Conservation (phyloP, 2,888 invertebrate genomes). For the Pilophorus perplexus region DNA sequence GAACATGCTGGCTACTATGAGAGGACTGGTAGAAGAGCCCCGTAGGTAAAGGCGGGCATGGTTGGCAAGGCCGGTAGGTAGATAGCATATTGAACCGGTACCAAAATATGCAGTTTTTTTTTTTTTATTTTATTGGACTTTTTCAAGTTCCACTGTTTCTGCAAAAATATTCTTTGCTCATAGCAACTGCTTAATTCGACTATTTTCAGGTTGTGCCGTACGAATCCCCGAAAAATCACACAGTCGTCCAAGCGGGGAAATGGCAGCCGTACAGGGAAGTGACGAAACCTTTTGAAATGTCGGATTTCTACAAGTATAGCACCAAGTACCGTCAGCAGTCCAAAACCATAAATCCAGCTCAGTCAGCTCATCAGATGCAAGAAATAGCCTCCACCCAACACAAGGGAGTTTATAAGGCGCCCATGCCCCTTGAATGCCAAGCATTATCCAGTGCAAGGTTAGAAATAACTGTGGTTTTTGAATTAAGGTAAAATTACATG, state of each 20-base stretch:
- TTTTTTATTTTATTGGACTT: too few relatives aligned
- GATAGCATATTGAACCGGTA: too few relatives aligned
- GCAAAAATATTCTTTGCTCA: too few relatives aligned
- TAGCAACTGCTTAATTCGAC: too few relatives aligned
- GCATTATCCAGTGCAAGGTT: constrained; percentile 48
- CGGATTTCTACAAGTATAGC: constrained; percentile 96
- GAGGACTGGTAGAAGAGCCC: too few relatives aligned
- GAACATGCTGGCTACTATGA: too few relatives aligned
- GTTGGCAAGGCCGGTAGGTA: too few relatives aligned
- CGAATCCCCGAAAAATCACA: constrained; percentile 79
- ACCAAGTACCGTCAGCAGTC: constrained; percentile 70
- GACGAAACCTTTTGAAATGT: constrained; percentile 96
- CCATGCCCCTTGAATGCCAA: constrained; percentile 57
- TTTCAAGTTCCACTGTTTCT: too few relatives aligned
- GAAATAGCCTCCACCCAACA: constrained; percentile 46
- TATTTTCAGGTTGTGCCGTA: constrained; percentile 57
- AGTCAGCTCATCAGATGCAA: not conserved
- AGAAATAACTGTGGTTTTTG: not conserved
- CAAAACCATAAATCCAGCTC: too few relatives aligned
- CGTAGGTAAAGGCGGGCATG: too few relatives aligned
- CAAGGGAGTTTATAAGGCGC: constrained; percentile 56
- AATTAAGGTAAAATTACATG: too few relatives aligned
- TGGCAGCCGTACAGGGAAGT: constrained; percentile 90
- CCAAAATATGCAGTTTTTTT: too few relatives aligned
- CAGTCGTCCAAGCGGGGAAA: constrained; percentile 81